Percentiles rank a stretch among this genome's conserved stretches.
Evolutionary conservation across 2,797 vertebrate genomes (phyloP).

Genomic region (Manis pentadactyla): DNA sequence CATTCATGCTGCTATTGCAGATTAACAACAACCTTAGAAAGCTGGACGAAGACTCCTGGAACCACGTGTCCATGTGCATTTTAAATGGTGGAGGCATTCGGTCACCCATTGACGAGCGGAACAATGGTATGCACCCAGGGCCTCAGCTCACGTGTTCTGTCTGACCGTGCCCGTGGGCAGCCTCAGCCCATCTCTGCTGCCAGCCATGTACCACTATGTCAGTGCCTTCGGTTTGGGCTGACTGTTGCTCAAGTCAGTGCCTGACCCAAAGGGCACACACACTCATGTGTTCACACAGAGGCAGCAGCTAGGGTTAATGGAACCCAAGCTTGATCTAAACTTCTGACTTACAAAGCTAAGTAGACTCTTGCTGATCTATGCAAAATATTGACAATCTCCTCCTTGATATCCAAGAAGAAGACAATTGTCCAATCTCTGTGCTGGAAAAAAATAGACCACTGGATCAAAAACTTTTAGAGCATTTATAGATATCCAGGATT

Average conservation of each 20-base stretch:
- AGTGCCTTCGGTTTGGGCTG: neutral
- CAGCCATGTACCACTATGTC: neutral
- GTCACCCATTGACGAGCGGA: slow-evolving; percentile 90
- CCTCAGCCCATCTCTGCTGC: neutral
- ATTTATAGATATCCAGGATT: neutral
- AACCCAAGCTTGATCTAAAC: neutral
- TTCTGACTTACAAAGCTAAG: slow-evolving; percentile 22
- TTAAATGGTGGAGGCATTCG: slow-evolving; percentile 93
- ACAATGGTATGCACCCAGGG: slow-evolving; percentile 87
- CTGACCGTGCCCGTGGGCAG: accelerated
- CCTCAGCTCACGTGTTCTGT: neutral
- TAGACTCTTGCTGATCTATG: neutral
- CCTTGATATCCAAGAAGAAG: neutral
- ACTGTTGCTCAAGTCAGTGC: neutral
- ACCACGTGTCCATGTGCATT: slow-evolving; percentile 93
- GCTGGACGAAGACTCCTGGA: slow-evolving; percentile 90
- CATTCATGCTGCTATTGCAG: slow-evolving; percentile 83
- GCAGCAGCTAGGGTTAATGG: neutral
- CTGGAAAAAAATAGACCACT: neutral
- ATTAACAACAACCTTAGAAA: slow-evolving; percentile 90
- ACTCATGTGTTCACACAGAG: neutral
- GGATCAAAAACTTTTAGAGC: neutral
- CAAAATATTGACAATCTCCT: neutral
- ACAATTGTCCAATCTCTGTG: neutral
- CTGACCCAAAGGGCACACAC: neutral